Conservation (phyloP, 2,113 vertebrate genomes). For the Mobula birostris region DNA sequence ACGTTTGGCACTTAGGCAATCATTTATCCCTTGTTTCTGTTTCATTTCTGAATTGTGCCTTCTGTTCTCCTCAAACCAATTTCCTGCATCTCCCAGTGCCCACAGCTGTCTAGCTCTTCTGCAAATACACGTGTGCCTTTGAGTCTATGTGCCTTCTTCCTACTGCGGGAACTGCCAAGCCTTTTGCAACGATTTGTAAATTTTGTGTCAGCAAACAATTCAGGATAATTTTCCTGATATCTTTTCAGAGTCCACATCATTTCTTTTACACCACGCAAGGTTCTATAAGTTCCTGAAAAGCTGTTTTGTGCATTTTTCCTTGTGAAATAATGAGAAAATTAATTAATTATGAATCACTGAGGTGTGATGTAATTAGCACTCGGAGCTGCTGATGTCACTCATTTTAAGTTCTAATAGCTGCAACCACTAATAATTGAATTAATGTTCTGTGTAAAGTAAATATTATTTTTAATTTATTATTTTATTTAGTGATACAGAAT, state of each 20-base stretch:
- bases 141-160: not conserved
- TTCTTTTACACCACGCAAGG: not conserved
- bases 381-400: not conserved
- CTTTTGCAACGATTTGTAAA: not conserved
- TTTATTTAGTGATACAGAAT: not conserved
- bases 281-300: not conserved
- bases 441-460: not conserved
- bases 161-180: not conserved
- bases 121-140: not conserved
- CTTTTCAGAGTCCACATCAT: not conserved
- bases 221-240: not conserved
- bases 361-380: not conserved
- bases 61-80: not conserved
- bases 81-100: constrained; percentile 26
- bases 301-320: not conserved
- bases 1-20: not conserved
- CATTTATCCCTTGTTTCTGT: not conserved
- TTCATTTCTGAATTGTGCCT: not conserved
- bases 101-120: not conserved
- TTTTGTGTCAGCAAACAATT: not conserved
- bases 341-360: not conserved
- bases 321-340: not conserved
- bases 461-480: no score
- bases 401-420: not conserved
- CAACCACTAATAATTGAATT: not conserved